Conservation (phyloP, 2,113 vertebrate species). For the Cryptoleucopteryx plumbea region DNA sequence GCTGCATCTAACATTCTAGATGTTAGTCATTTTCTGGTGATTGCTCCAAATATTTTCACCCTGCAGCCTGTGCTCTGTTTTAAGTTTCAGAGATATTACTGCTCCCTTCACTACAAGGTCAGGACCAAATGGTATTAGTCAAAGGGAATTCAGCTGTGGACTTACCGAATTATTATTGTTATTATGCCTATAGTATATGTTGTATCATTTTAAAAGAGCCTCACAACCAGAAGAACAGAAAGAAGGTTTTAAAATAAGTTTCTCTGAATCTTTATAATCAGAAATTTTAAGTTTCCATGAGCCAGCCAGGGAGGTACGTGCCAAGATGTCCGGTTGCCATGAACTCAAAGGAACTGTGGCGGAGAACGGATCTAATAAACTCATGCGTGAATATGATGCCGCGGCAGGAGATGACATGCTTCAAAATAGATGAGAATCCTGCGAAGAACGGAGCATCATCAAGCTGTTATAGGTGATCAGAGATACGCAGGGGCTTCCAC, state of each 20-base stretch:
- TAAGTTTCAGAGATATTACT: not conserved
- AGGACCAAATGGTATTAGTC: not conserved
- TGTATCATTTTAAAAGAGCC: not conserved
- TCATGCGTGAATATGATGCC: rapidly evolving
- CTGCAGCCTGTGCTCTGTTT: not conserved
- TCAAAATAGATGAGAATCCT: not conserved
- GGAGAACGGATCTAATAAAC: not conserved
- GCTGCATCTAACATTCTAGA: not conserved
- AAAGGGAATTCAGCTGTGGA: not conserved
- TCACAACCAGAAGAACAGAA: not conserved
- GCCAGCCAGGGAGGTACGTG: not conserved
- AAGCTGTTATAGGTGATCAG: not conserved
- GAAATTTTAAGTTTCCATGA: not conserved
- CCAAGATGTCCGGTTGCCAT: not conserved
- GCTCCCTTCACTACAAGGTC: not conserved
- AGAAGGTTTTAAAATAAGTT: not conserved
- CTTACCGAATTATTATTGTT: not conserved
- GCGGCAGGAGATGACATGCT: not conserved
- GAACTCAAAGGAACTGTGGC: not conserved
- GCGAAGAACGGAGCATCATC: not conserved
- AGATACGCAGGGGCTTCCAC: not conserved
- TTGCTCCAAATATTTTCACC: not conserved
- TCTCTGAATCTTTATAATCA: not conserved
- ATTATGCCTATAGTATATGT: not conserved
- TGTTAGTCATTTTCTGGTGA: not conserved